Percentiles rank a stretch among this genome's conserved stretches.
These are phyloP conservation scores for Dryoscopus gambensis DNA, from an alignment of 2,113 vertebrate genomes.

Conservation along the genomic window DNA sequence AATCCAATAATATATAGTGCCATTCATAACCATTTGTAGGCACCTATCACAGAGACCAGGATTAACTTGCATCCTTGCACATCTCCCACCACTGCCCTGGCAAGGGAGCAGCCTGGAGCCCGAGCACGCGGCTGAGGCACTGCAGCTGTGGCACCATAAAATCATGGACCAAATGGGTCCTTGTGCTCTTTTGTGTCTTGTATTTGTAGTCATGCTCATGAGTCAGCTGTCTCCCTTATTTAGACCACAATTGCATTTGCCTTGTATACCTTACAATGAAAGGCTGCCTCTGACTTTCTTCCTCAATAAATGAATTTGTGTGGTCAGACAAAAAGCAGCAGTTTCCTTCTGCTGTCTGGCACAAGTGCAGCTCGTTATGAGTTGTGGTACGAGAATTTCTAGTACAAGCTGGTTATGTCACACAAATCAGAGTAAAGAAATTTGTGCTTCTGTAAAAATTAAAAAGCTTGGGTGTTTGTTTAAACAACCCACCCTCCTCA, in stretches of 20 bases:
- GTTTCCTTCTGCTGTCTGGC: neutral
- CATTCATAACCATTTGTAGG: neutral
- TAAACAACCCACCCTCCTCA: neutral
- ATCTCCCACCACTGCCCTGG: neutral
- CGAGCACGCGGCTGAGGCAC: neutral
- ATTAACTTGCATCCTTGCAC: neutral
- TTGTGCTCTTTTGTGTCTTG: neutral
- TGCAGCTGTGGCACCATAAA: neutral
- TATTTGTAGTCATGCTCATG: neutral
- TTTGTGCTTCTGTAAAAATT: neutral
- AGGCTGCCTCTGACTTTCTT: neutral
- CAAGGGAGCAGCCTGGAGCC: neutral
- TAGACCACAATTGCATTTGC: neutral
- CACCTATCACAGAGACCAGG: rapidly evolving
- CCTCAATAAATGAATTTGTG: neutral
- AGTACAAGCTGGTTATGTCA: neutral
- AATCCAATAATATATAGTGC: rapidly evolving
- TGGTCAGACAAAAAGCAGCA: neutral
- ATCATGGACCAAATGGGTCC: neutral
- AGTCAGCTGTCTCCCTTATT: neutral
- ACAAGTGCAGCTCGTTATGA: neutral
- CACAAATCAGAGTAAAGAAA: neutral
- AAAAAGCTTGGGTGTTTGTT: neutral
- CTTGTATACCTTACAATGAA: neutral
- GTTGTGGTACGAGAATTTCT: neutral